Conservation (phyloP, 1,140 invertebrate genomes). For the Drosophila subpulchrella region DNA sequence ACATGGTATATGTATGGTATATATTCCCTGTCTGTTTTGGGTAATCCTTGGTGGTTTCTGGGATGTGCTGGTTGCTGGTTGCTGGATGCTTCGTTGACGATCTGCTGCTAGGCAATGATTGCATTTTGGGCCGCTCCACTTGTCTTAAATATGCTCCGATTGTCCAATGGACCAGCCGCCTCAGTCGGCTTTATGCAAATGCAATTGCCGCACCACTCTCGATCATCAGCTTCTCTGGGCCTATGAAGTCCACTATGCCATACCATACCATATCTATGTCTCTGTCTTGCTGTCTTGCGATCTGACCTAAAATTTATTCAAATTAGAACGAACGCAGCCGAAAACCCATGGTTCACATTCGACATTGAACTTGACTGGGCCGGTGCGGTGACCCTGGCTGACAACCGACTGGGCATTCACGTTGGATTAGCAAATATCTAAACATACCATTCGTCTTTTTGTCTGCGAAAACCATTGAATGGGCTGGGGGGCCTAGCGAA, state of each 20-base stretch:
- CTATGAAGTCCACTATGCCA: slow-evolving; percentile 10
- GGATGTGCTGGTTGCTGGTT: neutral
- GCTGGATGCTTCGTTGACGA: slow-evolving; percentile 32
- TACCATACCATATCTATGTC: neutral
- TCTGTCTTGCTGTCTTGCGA: neutral
- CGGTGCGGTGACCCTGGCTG: slow-evolving; percentile 22
- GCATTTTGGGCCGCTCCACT: slow-evolving; percentile 76
- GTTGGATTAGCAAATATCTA: slow-evolving; percentile 41
- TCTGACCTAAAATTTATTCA: slow-evolving; percentile 78
- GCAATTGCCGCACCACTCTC: slow-evolving; percentile 42
- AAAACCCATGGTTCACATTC: slow-evolving; percentile 11
- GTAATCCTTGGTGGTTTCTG: slow-evolving; percentile 39
- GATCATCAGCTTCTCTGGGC: slow-evolving; percentile 16
- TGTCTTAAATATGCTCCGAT: slow-evolving; percentile 71
- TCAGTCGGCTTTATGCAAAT: slow-evolving; percentile 68
- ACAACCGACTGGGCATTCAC: slow-evolving; percentile 1
- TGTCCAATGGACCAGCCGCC: slow-evolving; percentile 5
- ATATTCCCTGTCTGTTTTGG: neutral
- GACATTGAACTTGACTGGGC: slow-evolving; percentile 71
- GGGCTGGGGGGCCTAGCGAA: slow-evolving; percentile 33
- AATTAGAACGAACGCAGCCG: slow-evolving; percentile 60
- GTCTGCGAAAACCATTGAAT: slow-evolving; percentile 44
- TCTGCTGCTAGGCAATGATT: slow-evolving; percentile 71
- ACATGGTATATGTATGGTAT: neutral
- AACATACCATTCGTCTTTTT: too few relatives aligned